A percentile compares a stretch with the other conserved stretches of the same genome.
Conservation (phyloP, 2,797 vertebrate genomes). For the Rachycentron canadum region DNA sequence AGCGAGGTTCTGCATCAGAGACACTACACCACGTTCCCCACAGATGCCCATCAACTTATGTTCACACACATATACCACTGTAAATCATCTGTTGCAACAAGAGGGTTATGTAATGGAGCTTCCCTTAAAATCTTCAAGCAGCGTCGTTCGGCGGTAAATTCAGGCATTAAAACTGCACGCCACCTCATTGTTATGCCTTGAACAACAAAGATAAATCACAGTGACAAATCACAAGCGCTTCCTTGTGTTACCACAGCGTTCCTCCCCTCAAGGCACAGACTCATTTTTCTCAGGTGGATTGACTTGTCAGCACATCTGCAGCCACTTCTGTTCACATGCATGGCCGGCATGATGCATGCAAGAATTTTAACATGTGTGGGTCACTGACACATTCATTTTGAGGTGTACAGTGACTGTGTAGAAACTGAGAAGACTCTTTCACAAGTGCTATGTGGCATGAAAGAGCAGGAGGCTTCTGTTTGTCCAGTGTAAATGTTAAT, state of each 20-base stretch:
- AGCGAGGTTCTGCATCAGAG: constrained; percentile 35
- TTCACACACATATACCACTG: constrained; percentile 30
- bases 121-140: constrained; percentile 8
- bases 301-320: constrained; percentile 41
- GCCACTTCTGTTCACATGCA: constrained; percentile 17
- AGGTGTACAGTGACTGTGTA: neutral
- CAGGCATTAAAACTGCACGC: constrained; percentile 18
- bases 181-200: constrained; percentile 12
- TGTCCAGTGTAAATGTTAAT: constrained; percentile 3
- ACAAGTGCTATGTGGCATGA: neutral
- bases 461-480: constrained; percentile 4
- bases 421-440: neutral
- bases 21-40: constrained; percentile 41
- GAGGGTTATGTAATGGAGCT: constrained; percentile 44
- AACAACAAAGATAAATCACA: constrained; percentile 32
- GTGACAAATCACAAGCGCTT: constrained; percentile 41
- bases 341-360: neutral
- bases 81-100: constrained; percentile 59
- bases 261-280: neutral
- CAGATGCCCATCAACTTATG: constrained; percentile 20
- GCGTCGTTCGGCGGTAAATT: constrained; percentile 19
- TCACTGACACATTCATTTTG: neutral
- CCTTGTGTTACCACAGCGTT: neutral
- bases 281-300: constrained; percentile 32
- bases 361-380: neutral